phyloP scores from a whole-genome alignment of 2,888 invertebrate genomes.

The Neria commutata region DNA sequence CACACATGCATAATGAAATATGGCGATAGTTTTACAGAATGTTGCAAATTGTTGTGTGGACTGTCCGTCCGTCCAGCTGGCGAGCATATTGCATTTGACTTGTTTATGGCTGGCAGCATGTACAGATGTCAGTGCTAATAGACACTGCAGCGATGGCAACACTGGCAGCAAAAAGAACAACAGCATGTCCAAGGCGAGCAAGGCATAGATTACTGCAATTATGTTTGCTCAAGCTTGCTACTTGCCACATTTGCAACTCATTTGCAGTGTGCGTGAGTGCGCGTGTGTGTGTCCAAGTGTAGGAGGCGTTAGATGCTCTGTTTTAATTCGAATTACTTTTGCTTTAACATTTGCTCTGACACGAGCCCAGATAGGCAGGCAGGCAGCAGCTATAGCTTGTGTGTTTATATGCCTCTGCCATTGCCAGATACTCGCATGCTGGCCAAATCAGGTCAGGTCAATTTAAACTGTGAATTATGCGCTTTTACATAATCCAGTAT shows the following conservation, averaged over 20 bases:
- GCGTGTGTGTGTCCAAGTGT: slow-evolving; percentile 18
- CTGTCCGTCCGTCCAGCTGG: background rate
- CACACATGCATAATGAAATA: slow-evolving; percentile 4
- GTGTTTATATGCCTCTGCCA: too few relatives aligned
- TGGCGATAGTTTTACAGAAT: background rate
- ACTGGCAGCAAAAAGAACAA: background rate
- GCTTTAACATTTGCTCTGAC: too few relatives aligned
- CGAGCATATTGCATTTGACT: slow-evolving; percentile 11
- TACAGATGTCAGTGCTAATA: background rate
- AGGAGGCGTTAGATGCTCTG: slow-evolving; percentile 13
- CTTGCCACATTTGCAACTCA: slow-evolving; percentile 11
- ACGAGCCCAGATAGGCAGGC: too few relatives aligned
- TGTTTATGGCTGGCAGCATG: slow-evolving; percentile 2
- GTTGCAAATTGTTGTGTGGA: background rate
- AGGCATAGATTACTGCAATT: background rate
- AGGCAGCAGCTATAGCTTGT: too few relatives aligned
- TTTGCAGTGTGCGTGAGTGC: slow-evolving; percentile 7
- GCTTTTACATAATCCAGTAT: too few relatives aligned
- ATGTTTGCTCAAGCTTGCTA: slow-evolving; percentile 1
- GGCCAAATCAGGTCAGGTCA: too few relatives aligned
- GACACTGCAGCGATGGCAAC: background rate
- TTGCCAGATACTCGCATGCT: too few relatives aligned
- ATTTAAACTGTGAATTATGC: too few relatives aligned
- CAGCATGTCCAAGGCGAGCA: too few relatives aligned
- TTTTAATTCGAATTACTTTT: slow-evolving; percentile 27